Evolutionary conservation across 92 coral and sea anemone genomes (phyloP).

Genomic region (Parazoanthus atlanticus): DNA sequence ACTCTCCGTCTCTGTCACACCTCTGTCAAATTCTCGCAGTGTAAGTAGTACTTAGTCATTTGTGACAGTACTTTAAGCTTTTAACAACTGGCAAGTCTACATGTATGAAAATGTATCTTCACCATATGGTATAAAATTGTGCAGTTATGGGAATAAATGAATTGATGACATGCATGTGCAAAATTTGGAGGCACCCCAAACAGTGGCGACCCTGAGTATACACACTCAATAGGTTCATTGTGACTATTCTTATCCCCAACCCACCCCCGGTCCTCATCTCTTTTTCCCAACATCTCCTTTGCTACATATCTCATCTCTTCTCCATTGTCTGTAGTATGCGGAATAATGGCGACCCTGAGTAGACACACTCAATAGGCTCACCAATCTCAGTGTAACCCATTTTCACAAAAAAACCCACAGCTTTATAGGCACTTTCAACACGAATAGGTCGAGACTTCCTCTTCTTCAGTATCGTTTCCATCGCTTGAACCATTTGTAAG

Average conservation of each 20-base stretch:
- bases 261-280: background rate
- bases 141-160: too few relatives aligned
- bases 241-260: background rate
- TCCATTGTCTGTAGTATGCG: constrained; percentile 87
- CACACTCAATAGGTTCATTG: background rate
- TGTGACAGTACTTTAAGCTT: too few relatives aligned
- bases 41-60: too few relatives aligned
- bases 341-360: constrained; percentile 81
- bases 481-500: constrained; percentile 57
- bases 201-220: background rate
- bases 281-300: background rate
- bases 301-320: constrained; percentile 47
- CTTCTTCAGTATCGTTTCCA: constrained; percentile 69
- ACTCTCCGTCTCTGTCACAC: too few relatives aligned
- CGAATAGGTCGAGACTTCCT: constrained; percentile 70
- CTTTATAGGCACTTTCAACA: constrained; percentile 86
- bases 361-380: constrained; percentile 67
- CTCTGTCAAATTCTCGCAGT: too few relatives aligned
- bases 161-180: too few relatives aligned
- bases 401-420: constrained; percentile 78
- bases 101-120: too few relatives aligned
- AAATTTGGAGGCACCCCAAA: background rate
- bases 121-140: too few relatives aligned
- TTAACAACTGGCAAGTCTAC: too few relatives aligned
- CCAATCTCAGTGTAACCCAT: constrained; percentile 79